Evolutionary conservation across 2,888 invertebrate genomes (phyloP).

Genomic region (Hypena proboscidalis): DNA sequence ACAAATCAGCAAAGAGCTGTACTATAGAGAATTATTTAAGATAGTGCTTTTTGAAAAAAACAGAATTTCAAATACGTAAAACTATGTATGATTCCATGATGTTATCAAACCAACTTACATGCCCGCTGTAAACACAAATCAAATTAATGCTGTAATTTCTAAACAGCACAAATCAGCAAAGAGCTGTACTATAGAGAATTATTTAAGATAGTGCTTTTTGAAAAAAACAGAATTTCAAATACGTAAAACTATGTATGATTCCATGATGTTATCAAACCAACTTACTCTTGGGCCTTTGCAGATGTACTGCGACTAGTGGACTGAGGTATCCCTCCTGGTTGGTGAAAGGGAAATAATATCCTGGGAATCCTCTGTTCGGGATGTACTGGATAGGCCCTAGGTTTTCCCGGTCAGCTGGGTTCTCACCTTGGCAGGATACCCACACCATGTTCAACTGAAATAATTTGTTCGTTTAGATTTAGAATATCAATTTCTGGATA

Average conservation of each 20-base stretch:
- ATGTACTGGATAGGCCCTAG: constrained; percentile 93
- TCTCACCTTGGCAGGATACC: constrained; percentile 97
- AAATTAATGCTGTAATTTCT: neutral
- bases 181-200: too few relatives aligned
- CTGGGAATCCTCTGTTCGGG: constrained; percentile 93
- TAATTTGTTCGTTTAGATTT: too few relatives aligned
- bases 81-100: neutral
- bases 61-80: too few relatives aligned
- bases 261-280: constrained; percentile 23
- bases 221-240: too few relatives aligned
- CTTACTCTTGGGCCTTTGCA: constrained; percentile 93
- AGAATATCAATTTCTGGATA: too few relatives aligned
- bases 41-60: too few relatives aligned
- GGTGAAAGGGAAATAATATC: constrained; percentile 95
- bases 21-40: too few relatives aligned
- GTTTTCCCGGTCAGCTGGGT: constrained; percentile 96
- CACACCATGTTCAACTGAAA: constrained; percentile 92
- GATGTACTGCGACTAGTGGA: constrained; percentile 94
- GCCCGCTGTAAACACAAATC: constrained; percentile 73
- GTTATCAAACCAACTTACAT: constrained; percentile 81
- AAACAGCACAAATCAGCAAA: too few relatives aligned
- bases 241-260: too few relatives aligned
- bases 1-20: too few relatives aligned
- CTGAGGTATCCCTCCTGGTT: constrained; percentile 95
- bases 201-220: too few relatives aligned